phyloP scores from a whole-genome alignment of 2,113 vertebrate species.

The Pelodiscus sinensis region DNA sequence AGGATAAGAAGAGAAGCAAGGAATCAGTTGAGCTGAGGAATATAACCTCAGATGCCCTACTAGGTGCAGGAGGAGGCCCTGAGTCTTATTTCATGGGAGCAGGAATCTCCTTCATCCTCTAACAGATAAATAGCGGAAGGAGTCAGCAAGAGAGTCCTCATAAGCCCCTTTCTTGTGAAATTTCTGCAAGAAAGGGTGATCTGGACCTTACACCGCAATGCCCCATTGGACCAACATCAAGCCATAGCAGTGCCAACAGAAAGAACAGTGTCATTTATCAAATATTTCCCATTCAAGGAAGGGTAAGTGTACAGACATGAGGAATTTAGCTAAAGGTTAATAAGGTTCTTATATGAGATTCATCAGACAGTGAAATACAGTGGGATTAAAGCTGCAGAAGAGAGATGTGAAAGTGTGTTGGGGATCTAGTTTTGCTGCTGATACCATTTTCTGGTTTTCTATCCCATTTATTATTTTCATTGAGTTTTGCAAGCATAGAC shows the following conservation, averaged over 20 bases:
- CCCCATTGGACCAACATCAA: no score
- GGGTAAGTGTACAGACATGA: neutral
- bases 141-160: neutral
- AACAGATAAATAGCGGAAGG: neutral
- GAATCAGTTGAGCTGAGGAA: neutral
- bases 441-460: neutral
- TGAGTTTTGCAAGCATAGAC: neutral
- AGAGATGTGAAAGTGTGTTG: neutral
- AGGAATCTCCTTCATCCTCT: neutral
- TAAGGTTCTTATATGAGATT: neutral
- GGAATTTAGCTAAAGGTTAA: neutral
- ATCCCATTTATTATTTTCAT: neutral
- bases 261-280: neutral
- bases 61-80: neutral
- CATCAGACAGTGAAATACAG: neutral
- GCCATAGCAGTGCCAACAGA: neutral
- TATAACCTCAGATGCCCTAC: neutral
- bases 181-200: neutral
- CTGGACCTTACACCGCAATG: neutral
- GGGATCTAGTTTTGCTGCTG: neutral
- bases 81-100: neutral
- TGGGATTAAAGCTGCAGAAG: neutral
- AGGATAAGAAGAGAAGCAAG: neutral
- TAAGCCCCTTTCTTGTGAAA: neutral
- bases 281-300: neutral